These are phyloP conservation scores for Catharus fuscescens DNA, from an alignment of 2,113 vertebrate genomes.

Conservation along the genomic window DNA sequence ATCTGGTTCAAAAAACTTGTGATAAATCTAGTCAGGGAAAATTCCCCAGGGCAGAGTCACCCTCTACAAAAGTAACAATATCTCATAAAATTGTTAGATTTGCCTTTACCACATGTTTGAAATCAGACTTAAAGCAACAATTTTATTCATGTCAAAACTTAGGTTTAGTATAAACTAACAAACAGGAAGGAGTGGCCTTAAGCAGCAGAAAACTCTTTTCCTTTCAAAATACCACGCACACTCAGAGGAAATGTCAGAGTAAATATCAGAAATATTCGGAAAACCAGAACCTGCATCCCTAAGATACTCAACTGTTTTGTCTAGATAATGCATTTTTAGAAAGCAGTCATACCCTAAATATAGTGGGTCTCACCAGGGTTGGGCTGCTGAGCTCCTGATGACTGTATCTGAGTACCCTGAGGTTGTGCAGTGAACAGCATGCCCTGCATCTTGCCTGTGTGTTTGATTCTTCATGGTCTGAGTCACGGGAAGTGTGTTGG, in stretches of 20 bases:
- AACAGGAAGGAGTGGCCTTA: conserved; percentile 53
- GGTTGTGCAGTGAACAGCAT: background rate
- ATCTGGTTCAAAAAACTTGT: conserved; percentile 74
- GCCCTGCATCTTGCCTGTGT: background rate
- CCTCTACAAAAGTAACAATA: conserved; percentile 13
- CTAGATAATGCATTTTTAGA: conserved; percentile 48
- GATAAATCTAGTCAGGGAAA: conserved; percentile 70
- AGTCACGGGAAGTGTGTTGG: background rate
- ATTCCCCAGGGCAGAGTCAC: conserved; percentile 51
- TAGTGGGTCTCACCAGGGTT: background rate
- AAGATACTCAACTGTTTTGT: conserved; percentile 42
- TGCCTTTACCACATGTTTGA: conserved; percentile 18
- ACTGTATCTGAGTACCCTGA: background rate
- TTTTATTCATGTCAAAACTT: conserved; percentile 18
- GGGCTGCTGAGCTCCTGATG: background rate
- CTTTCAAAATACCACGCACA: background rate
- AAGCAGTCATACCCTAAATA: background rate
- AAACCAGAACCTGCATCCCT: conserved; percentile 40
- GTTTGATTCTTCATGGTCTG: background rate
- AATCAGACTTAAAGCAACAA: conserved; percentile 46
- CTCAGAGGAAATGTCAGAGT: conserved; percentile 52
- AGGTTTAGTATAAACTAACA: conserved; percentile 12
- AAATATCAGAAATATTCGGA: conserved; percentile 51
- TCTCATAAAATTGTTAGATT: conserved; percentile 47
- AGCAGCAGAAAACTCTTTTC: conserved; percentile 53